A percentile compares a stretch with the other conserved stretches of the same genome.
Evolutionary conservation across 2,113 vertebrate genomes (phyloP).

Genomic region (Notiomystis cincta): DNA sequence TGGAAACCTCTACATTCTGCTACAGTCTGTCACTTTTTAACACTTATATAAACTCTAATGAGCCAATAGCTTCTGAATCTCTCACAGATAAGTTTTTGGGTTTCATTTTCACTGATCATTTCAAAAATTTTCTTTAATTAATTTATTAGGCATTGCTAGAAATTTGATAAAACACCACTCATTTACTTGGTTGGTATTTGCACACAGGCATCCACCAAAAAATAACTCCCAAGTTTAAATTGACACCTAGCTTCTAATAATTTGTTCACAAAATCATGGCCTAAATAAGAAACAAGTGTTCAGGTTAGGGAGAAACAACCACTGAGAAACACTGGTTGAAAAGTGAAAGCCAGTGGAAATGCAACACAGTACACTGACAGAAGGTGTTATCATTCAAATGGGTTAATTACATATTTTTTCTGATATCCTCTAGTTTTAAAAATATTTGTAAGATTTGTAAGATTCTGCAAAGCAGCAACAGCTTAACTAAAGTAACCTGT

Average conservation of each 20-base stretch:
- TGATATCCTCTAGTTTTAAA: not conserved
- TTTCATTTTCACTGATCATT: not conserved
- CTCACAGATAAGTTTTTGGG: not conserved
- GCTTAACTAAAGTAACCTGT: not conserved
- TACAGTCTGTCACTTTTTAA: not conserved
- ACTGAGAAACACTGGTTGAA: rapidly evolving
- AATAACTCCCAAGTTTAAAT: not conserved
- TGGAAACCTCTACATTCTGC: not conserved
- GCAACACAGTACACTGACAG: not conserved
- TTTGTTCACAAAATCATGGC: not conserved
- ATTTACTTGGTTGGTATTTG: not conserved
- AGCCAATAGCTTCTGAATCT: not conserved
- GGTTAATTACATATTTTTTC: not conserved
- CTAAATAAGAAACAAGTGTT: not conserved
- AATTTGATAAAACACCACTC: not conserved
- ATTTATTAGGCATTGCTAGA: not conserved
- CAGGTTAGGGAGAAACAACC: not conserved
- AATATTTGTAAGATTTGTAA: not conserved
- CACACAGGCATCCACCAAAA: not conserved
- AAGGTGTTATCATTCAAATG: not conserved
- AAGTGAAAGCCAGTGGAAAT: not conserved
- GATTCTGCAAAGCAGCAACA: not conserved
- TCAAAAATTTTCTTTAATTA: not conserved
- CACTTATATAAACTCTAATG: not conserved
- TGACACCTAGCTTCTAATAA: not conserved